Conservation (phyloP, 2,113 vertebrate genomes). For the Procavia capensis region DNA sequence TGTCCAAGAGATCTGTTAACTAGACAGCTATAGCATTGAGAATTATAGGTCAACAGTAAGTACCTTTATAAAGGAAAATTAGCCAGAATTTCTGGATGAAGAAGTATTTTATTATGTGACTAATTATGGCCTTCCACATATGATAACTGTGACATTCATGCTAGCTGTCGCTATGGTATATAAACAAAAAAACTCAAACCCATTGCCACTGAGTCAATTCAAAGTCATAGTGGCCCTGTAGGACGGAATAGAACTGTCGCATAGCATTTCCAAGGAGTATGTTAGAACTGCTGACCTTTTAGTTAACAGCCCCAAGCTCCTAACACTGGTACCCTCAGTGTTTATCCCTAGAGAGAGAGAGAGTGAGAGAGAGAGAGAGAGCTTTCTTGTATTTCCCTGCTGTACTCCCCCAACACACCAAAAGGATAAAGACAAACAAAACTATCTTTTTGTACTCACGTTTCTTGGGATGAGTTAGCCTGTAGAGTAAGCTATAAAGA, state of each 20-base stretch:
- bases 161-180: background rate
- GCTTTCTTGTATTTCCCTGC: background rate
- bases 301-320: too few relatives aligned
- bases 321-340: too few relatives aligned
- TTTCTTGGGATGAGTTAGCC: background rate
- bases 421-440: slow-evolving; percentile 12
- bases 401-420: background rate
- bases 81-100: background rate
- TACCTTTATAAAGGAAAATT: slow-evolving; percentile 48
- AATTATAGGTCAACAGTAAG: background rate
- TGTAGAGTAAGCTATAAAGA: background rate
- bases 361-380: too few relatives aligned
- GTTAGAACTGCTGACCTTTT: too few relatives aligned
- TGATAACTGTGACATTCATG: background rate
- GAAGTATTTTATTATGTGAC: background rate
- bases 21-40: background rate
- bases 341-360: too few relatives aligned
- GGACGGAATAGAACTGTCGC: too few relatives aligned
- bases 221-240: too few relatives aligned
- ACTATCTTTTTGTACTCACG: background rate
- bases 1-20: background rate
- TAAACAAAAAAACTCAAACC: too few relatives aligned
- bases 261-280: too few relatives aligned
- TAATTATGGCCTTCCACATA: background rate
- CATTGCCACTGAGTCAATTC: too few relatives aligned